Evolutionary conservation across 2,888 invertebrate species (phyloP).

Genomic region (Nomada ruficornis): DNA sequence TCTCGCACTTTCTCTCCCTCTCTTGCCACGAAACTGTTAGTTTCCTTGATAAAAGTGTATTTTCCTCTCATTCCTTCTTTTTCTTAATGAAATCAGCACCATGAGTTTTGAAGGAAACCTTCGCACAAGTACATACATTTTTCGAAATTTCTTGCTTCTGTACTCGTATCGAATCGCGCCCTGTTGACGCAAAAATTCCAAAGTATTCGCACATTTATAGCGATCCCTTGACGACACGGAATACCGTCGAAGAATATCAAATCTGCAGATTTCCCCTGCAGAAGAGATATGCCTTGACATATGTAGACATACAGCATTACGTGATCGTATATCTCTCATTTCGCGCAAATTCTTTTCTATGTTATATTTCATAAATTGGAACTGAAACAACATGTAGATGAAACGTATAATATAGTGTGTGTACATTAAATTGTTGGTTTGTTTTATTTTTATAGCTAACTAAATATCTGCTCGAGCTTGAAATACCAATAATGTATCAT

Average conservation of each 20-base stretch:
- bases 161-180: slow-evolving; percentile 12
- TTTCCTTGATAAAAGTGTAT: slow-evolving; percentile 42
- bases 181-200: slow-evolving; percentile 28
- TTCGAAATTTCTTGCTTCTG: slow-evolving; percentile 7
- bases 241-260: slow-evolving; percentile 38
- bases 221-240: slow-evolving; percentile 18
- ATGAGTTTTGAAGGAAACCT: slow-evolving; percentile 54
- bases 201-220: slow-evolving; percentile 23
- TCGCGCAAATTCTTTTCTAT: slow-evolving; percentile 19
- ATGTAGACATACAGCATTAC: neutral
- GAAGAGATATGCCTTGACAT: slow-evolving; percentile 36
- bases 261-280: slow-evolving; percentile 8
- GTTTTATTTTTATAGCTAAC: slow-evolving; percentile 3
- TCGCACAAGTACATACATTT: slow-evolving; percentile 24
- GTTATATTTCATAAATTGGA: slow-evolving; percentile 11
- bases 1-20: slow-evolving; percentile 25
- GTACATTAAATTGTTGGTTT: neutral
- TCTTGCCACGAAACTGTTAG: slow-evolving; percentile 48
- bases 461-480: neutral
- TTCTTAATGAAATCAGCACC: slow-evolving; percentile 69
- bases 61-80: slow-evolving; percentile 42
- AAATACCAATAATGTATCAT: slow-evolving; percentile 14
- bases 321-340: slow-evolving; percentile 11
- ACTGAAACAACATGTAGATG: slow-evolving; percentile 9
- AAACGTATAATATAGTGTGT: slow-evolving; percentile 13